These are phyloP conservation scores for Acleris holmiana DNA, from an alignment of 2,888 invertebrate genomes.

Conservation along the genomic window DNA sequence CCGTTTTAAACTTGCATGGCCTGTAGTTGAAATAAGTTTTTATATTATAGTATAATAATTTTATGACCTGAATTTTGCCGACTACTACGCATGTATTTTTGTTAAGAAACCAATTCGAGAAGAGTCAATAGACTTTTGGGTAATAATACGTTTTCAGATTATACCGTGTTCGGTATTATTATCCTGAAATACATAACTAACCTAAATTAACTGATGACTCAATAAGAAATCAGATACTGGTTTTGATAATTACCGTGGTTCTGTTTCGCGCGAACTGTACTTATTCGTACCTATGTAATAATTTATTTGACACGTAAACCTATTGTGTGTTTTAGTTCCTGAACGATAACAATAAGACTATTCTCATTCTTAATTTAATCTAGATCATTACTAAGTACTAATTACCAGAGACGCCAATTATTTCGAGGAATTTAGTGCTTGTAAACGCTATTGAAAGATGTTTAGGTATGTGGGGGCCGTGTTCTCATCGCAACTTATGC, in stretches of 20 bases:
- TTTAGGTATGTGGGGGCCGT: constrained; percentile 48
- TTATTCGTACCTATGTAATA: constrained; percentile 48
- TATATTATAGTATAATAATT: too few relatives aligned
- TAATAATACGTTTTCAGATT: too few relatives aligned
- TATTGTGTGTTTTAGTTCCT: constrained; percentile 56
- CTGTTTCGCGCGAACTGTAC: constrained; percentile 46
- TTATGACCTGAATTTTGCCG: too few relatives aligned
- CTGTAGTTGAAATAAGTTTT: too few relatives aligned
- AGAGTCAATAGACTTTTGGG: too few relatives aligned
- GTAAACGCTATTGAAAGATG: constrained; percentile 48
- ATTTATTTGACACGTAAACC: constrained; percentile 46
- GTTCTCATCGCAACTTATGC: constrained; percentile 59
- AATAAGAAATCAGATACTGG: constrained; percentile 7
- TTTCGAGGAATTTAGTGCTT: constrained; percentile 50
- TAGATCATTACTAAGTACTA: constrained; percentile 52
- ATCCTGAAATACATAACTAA: not conserved
- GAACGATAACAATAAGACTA: constrained; percentile 51
- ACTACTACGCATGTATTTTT: too few relatives aligned
- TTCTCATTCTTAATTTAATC: constrained; percentile 54
- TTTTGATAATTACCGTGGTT: constrained; percentile 1
- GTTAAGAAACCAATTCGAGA: too few relatives aligned
- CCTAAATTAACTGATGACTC: constrained; percentile 4
- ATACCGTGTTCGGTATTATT: too few relatives aligned
- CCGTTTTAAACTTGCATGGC: too few relatives aligned
- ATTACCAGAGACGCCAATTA: constrained; percentile 48